Conservation (phyloP, 1,140 invertebrate species). For the Drosophila sturtevanti region DNA sequence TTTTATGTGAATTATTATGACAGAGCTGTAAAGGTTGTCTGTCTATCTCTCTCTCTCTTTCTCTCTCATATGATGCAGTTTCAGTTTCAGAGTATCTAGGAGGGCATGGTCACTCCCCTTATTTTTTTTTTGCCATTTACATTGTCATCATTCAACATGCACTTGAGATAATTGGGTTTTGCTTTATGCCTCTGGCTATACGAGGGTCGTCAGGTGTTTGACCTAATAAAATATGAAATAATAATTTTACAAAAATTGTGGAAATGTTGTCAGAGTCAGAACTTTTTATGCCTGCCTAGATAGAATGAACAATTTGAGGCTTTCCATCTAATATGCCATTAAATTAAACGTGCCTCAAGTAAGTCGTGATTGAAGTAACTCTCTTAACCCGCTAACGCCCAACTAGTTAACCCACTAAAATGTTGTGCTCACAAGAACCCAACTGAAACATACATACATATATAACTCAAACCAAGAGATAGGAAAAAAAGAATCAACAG, state of each 20-base stretch:
- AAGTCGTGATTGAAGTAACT: slow-evolving; percentile 58
- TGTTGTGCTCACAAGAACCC: slow-evolving; percentile 1
- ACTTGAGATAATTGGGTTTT: slow-evolving; percentile 1
- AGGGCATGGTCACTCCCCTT: background rate
- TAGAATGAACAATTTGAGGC: background rate
- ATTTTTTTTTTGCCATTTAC: slow-evolving; percentile 1
- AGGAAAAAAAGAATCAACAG: slow-evolving; percentile 26
- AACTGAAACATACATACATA: background rate
- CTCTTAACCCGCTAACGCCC: slow-evolving; percentile 67
- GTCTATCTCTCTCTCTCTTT: too few species aligned
- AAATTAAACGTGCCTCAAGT: slow-evolving; percentile 59
- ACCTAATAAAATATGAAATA: slow-evolving; percentile 17
- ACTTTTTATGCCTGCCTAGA: background rate
- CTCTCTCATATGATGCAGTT: background rate
- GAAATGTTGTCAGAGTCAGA: slow-evolving; percentile 6
- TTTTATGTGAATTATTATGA: background rate
- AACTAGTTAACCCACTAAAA: slow-evolving; percentile 69
- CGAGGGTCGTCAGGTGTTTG: slow-evolving; percentile 3
- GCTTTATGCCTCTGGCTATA: background rate
- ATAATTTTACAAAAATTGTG: slow-evolving; percentile 10
- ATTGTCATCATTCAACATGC: background rate
- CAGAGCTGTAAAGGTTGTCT: background rate
- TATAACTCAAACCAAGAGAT: slow-evolving; percentile 5
- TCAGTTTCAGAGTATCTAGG: background rate
- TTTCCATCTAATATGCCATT: slow-evolving; percentile 38